Base-by-base conservation (phyloP, 2,113 vertebrate species). In the Nothobranchius kuhntae region DNA sequence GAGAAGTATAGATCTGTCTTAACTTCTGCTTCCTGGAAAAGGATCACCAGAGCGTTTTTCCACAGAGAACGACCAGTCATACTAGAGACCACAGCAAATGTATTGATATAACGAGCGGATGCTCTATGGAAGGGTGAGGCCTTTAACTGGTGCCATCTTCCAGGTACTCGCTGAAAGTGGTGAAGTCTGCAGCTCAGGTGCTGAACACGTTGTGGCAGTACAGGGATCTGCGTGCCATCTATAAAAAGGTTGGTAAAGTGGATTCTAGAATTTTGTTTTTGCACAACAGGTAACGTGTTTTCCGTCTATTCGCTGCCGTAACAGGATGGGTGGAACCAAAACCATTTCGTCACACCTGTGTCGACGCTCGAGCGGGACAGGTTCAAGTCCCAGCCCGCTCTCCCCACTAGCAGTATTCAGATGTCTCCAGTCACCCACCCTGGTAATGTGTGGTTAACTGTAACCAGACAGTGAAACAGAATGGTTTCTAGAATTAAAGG, bases 271-370 rank as follows among this genome's bases (percentile, higher is more conserved):
- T 45, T 45, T 13, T 11, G 44, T 11, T 4, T 13, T 9, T 45
- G 10, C 9, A 13, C 9, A 10, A 45, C 10, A 12, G 12, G 4
- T 45, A 45, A 12, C 44, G 10, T 45, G 44, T 45, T 45, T 45
- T 11, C 12, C 44, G 58, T 53, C 4, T 30, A 1, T 30, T 30
- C 30, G 30, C 65, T 77, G 45, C 47, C 17, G 76, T 21, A 48
- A 30, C 85, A 99, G 97, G 97, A 98, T 40, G 97, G 97, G 70
- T 99, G 97, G 97, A 98, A 95, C 93, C 97, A 99, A 87, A 98
- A 96, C 93, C 96, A 99, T 87, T 99, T 99, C 91, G 94, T 99
- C 86, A 99, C 97, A 15, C 97, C 97, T 1, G 96, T 96, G 50
- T 97, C 97, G 7, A 99, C 96, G 3, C 90, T 99, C 47, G 97